These are phyloP conservation scores for Chaitophorus viminalis DNA, from an alignment of 2,888 invertebrate species.

Conservation along the genomic window DNA sequence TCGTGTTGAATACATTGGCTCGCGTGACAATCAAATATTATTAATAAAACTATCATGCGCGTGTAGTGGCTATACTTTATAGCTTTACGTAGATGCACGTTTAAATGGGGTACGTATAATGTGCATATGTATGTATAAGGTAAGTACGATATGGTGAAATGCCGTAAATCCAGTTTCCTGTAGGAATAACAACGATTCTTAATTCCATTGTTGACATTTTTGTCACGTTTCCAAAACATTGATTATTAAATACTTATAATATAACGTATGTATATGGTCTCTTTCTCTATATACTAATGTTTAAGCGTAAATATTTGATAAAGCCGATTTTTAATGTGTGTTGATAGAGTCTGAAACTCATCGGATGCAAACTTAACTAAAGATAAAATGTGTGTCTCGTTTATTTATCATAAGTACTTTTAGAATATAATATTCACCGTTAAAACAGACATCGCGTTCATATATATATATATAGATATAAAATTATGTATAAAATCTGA, in stretches of 20 bases:
- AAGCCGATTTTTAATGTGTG: not conserved
- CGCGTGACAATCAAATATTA: too few relatives aligned
- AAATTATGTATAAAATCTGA: not conserved
- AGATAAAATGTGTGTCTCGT: not conserved
- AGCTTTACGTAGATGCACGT: not conserved
- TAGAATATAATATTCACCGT: not conserved
- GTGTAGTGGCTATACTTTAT: too few relatives aligned
- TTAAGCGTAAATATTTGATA: slow-evolving; percentile 7
- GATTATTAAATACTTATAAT: slow-evolving; percentile 19
- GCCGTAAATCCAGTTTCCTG: not conserved
- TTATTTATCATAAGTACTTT: slow-evolving; percentile 1
- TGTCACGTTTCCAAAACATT: slow-evolving; percentile 25
- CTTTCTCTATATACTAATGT: not conserved
- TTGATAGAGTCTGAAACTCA: too few relatives aligned
- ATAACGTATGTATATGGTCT: too few relatives aligned
- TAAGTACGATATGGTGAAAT: not conserved
- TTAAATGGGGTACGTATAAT: not conserved
- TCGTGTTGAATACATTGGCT: too few relatives aligned
- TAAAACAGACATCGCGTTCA: not conserved
- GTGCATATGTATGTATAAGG: not conserved
- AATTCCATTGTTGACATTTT: slow-evolving; percentile 5
- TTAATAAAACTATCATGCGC: not conserved
- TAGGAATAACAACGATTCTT: not conserved
- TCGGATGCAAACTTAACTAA: not conserved
- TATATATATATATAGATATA: not conserved